Base-by-base conservation (phyloP, 2,888 invertebrate species). In the Drosophila rellima region DNA sequence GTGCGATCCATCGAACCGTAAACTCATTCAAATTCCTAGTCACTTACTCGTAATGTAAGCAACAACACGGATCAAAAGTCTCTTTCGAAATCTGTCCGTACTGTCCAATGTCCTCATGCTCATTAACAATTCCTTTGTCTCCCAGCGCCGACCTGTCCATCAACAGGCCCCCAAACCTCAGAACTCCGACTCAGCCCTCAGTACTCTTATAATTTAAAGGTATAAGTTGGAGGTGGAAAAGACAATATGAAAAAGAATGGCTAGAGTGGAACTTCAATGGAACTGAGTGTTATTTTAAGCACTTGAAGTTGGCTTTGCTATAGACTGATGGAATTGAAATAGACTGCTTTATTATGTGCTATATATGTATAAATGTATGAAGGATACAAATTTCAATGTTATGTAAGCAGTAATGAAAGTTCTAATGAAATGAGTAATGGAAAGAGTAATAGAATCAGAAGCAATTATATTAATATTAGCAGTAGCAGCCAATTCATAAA, bases 101-200 rank as follows among this genome's bases (percentile, higher is more conserved):
- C 50, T 26, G 26, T 26, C 50, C 13, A 11, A 11, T 59, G 54
- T 70, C 62, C 74, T 67, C 71, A 51, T 40, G 47, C 81, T 74
- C 87, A 86, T 84, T 81, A 86, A 64, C 62, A 70, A 88, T 85
- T 85, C 84, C 89, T 86, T 88, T 83, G 84, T 88, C 79, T 72
- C 57, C 55, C 75, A 61, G 42, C 64, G 72, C 80, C 80, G 68
- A 75, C 61, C 88, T 84, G 78, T 80, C 78, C 67, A 67, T 80
- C 87, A 80, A 23, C 55, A 48, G 67, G 45, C 35, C n/a, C 40
- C 15, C 52, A 40, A 18, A 54, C 35, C 35, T 20, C 39, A 51
- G 51, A 50, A 17, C 2, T 31, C 47, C 20, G 29, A 29, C 52
- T 33, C 31, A 42, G 54, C 42, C 42, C 54, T 42, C 54, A 29